Evolutionary conservation across 2,888 invertebrate species (phyloP).

Genomic region (Epirrita christyi): DNA sequence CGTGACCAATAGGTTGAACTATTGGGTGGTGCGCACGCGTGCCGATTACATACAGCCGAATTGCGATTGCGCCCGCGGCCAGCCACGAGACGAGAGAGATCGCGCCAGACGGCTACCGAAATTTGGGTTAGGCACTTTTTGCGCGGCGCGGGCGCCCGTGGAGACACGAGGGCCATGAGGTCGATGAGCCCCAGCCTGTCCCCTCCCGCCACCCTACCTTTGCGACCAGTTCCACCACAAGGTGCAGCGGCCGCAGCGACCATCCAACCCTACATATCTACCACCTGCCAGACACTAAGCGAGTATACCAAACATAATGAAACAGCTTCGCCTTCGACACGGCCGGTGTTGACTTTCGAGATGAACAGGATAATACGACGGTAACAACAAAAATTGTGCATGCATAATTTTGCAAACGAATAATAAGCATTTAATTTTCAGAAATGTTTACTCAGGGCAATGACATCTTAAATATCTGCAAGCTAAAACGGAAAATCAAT

Average conservation of each 20-base stretch:
- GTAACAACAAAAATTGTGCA: conserved; percentile 24
- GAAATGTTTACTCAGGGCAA: not conserved
- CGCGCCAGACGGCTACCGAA: conserved; percentile 77
- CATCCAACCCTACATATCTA: conserved; percentile 79
- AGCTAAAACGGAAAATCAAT: not conserved
- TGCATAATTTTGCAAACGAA: conserved; percentile 15
- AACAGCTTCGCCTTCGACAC: conserved; percentile 48
- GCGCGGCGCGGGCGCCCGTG: conserved; percentile 65
- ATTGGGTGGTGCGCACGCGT: conserved; percentile 58
- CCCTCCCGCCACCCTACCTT: conserved; percentile 50
- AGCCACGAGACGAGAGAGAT: conserved; percentile 59
- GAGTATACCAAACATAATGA: conserved; percentile 58
- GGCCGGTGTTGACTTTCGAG: conserved; percentile 49
- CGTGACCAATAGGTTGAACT: conserved; percentile 44
- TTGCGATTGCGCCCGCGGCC: conserved; percentile 50
- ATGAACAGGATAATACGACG: conserved; percentile 35
- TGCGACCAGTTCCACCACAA: conserved; percentile 78
- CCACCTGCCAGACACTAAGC: conserved; percentile 81
- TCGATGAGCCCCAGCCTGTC: conserved; percentile 69
- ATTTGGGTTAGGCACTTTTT: conserved; percentile 80
- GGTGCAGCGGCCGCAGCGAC: conserved; percentile 76
- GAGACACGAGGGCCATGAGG: conserved; percentile 64
- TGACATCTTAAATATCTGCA: not conserved
- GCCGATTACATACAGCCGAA: conserved; percentile 62
- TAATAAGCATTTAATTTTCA: not conserved